Evolutionary conservation across 1,140 invertebrate genomes (phyloP).

Genomic region (Apis dorsata): DNA sequence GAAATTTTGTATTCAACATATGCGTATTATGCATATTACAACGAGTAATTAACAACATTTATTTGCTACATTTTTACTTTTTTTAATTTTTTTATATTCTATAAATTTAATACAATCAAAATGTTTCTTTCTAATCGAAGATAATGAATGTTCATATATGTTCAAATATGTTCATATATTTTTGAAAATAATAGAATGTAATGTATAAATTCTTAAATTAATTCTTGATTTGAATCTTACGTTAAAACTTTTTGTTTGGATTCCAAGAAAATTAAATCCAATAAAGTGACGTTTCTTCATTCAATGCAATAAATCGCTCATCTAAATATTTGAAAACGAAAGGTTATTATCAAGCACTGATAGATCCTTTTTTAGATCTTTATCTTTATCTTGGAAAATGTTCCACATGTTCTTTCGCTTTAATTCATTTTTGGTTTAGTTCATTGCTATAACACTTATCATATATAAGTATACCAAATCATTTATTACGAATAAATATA

Average conservation of each 20-base stretch:
- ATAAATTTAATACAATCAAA: too few relatives aligned
- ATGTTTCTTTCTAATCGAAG: too few relatives aligned
- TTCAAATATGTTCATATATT: too few relatives aligned
- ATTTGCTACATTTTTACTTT: too few relatives aligned
- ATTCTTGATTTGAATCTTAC: neutral
- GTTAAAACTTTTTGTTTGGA: neutral
- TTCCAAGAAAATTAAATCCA: slow-evolving; percentile 2
- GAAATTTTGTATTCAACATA: too few relatives aligned
- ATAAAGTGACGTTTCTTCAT: slow-evolving; percentile 3
- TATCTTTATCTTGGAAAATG: neutral
- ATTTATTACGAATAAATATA: neutral
- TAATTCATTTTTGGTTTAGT: neutral
- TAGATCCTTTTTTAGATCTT: neutral
- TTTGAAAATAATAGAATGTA: neutral
- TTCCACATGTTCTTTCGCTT: neutral
- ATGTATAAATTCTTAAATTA: neutral
- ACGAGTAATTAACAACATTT: too few relatives aligned
- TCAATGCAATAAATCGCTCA: neutral
- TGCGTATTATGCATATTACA: too few relatives aligned
- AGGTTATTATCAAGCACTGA: neutral
- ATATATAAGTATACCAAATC: neutral
- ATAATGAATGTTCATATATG: too few relatives aligned
- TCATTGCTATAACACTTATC: neutral
- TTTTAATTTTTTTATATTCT: too few relatives aligned
- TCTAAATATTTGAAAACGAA: neutral